Base-by-base conservation (phyloP, 2,797 vertebrate species). In the Phoxinus dragarum region DNA sequence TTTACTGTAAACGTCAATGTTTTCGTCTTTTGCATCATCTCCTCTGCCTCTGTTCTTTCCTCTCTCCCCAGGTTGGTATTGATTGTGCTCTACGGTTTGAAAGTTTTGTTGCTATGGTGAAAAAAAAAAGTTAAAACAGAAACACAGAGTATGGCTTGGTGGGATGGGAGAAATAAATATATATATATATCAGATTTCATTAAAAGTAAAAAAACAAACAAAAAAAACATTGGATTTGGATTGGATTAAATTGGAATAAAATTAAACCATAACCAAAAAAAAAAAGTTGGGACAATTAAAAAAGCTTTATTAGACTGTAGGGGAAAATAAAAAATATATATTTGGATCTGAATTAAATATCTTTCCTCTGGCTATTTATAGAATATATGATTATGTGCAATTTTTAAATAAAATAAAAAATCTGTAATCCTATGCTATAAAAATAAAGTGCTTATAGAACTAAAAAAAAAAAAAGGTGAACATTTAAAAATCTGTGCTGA, bases 41-140 rank as follows among this genome's bases (percentile, higher is more conserved):
- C 19, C 2, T 38, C 17, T 59, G 40, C 12, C 67, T 82, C 38
- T 44, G 36, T 40, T 82, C 17, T n/a, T 69, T 82, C 19, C 56
- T n/a, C 14, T 74, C 56, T 73, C 54, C 69, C 6, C 6, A 61
- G 27, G 67, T 61, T 38, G 21, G 17, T 74, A 82, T 74, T 64
- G 81, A 82, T 82, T 61, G 38, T 79, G 17, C 66, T 10, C 10
- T 59, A 49, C 23, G 19, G 23, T 61, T 23, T 61, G 21, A 38
- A 19, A 16, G 56, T 64, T 23, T 7, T 74, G 56, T 74, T 74
- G n/a, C 52, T 44, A 73, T 82, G 69, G 54, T 61, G 40, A 73
- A 64, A 69, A 44, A 34, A 36, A 64, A 47, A 2, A 71, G 61
- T 34, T 61, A 47, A 42, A 6, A 16, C 2, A 23, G 12, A 82